Percentiles rank a stretch among this genome's conserved stretches.
Conservation (phyloP, 2,888 invertebrate species). For the Colletes collaris region DNA sequence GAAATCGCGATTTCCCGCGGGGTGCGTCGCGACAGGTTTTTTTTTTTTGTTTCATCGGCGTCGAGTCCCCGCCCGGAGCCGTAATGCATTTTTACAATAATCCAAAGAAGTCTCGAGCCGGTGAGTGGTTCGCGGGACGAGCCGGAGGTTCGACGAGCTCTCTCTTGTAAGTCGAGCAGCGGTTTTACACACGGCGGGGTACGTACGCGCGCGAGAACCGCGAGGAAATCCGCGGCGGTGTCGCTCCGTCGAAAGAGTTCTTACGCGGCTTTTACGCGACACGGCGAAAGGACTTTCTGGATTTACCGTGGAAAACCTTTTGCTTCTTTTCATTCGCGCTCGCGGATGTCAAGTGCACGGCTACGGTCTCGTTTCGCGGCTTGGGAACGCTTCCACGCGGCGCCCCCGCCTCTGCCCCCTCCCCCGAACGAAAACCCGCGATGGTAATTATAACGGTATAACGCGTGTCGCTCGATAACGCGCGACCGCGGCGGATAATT, state of each 20-base stretch:
- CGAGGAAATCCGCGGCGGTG: constrained; percentile 9
- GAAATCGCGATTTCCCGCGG: too few species aligned
- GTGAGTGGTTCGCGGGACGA: constrained; percentile 21
- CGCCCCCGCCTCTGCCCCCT: background rate
- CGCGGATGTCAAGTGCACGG: constrained; percentile 39
- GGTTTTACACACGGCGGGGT: background rate
- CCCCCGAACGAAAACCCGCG: constrained; percentile 30
- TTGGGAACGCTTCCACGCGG: constrained; percentile 35
- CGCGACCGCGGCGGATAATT: constrained; percentile 47
- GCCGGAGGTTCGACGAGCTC: constrained; percentile 40
- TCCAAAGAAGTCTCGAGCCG: constrained; percentile 42
- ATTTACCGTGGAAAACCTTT: constrained; percentile 42
- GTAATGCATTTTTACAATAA: constrained; percentile 61
- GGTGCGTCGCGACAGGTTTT: too few species aligned
- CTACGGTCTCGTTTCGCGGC: constrained; percentile 15
- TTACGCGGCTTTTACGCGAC: constrained; percentile 42
- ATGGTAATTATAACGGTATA: constrained; percentile 60
- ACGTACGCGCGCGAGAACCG: background rate
- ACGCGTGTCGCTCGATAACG: constrained; percentile 28
- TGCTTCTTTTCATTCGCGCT: constrained; percentile 13
- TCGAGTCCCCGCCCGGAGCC: background rate
- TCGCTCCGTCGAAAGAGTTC: constrained; percentile 28
- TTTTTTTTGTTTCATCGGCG: background rate
- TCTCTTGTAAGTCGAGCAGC: background rate
- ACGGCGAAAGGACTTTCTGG: constrained; percentile 32